Evolutionary conservation across 2,797 vertebrate genomes (phyloP), one percentile per base, ranked within the genome.

Genomic region (Gobio occitaniae): DNA sequence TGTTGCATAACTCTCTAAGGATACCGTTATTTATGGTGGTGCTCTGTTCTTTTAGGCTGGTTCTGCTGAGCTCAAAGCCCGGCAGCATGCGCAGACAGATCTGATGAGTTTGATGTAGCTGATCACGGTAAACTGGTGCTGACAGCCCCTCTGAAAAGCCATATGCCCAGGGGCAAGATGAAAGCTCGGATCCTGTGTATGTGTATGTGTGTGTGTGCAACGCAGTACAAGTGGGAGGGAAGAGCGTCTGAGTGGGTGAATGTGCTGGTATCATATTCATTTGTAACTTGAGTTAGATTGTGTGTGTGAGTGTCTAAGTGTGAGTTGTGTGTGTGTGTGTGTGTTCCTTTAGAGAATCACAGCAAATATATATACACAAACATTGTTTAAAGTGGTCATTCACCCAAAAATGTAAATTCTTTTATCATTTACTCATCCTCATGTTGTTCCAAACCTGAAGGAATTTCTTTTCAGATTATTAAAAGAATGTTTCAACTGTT

Each of bases 91-190:
- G 17, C 65, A 84, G 69, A 65, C 78, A 48, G 69, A 76, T 76
- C 80, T 84, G 84, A 90, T 86, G 82, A 83, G 83, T 65, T 71
- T 65, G 83, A 84, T 81, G 69, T 54, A 82, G 79, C 61, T 88
- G 86, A 88, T 89, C 80, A 82, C 36, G 71, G 38, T 82, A 90
- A 93, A 94, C 92, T 86, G 92, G 91, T 92, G 85, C 83, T 75
- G 72, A 89, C 86, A 84, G 72, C 48, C 84, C 85, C 89, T 91
- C 74, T 84, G 71, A 84, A 84, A 63, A 92, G 89, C 90, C 90
- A 85, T 87, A 87, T 80, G 90, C 84, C 89, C 86, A 6, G 77
- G 84, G 89, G 91, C 84, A 21, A 83, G 56, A 84, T 82, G 69
- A 87, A 85, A 87, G 86, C 80, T 89, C 50, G 41, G 48, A 71